These are phyloP conservation scores for Corydoras sp. DNA, from an alignment of 2,113 vertebrate genomes.

Conservation along the genomic window DNA sequence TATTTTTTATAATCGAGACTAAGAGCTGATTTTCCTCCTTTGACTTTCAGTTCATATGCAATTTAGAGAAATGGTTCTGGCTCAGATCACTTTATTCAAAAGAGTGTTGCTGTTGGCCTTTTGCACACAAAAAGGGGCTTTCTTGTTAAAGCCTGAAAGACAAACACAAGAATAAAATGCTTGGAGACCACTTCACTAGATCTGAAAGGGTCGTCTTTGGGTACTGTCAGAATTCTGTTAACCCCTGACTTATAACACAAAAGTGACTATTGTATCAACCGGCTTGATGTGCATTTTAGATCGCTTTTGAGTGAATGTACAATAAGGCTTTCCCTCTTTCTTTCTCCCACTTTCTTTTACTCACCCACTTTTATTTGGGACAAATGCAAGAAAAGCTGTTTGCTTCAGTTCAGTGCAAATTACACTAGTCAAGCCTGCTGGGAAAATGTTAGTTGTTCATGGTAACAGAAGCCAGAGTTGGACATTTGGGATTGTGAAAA, in stretches of 20 bases:
- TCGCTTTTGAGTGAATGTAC: slow-evolving; percentile 31
- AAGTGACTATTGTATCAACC: slow-evolving; percentile 33
- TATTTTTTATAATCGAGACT: background rate
- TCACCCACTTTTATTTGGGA: too few species aligned
- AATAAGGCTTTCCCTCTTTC: slow-evolving; percentile 31
- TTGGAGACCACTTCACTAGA: slow-evolving; percentile 37
- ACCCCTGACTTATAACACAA: slow-evolving; percentile 45
- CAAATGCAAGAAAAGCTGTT: too few species aligned
- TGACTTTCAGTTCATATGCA: slow-evolving; percentile 12
- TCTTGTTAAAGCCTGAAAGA: slow-evolving; percentile 40
- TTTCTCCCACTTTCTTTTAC: slow-evolving; percentile 24
- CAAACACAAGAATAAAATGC: slow-evolving; percentile 33
- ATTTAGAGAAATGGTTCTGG: slow-evolving; percentile 31
- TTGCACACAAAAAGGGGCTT: slow-evolving; percentile 32
- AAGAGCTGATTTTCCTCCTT: background rate
- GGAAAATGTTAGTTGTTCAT: too few species aligned
- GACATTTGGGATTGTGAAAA: too few species aligned
- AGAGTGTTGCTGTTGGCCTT: slow-evolving; percentile 28
- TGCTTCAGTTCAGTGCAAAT: too few species aligned
- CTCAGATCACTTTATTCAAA: slow-evolving; percentile 26
- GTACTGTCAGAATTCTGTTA: slow-evolving; percentile 46
- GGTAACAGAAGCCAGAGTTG: too few species aligned
- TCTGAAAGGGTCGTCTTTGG: slow-evolving; percentile 36
- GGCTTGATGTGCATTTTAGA: slow-evolving; percentile 36
- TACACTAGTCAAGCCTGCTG: too few species aligned